Percentiles rank a stretch among this genome's conserved stretches.
Conservation (phyloP, 2,888 invertebrate species). For the Stramonita haemastoma region DNA sequence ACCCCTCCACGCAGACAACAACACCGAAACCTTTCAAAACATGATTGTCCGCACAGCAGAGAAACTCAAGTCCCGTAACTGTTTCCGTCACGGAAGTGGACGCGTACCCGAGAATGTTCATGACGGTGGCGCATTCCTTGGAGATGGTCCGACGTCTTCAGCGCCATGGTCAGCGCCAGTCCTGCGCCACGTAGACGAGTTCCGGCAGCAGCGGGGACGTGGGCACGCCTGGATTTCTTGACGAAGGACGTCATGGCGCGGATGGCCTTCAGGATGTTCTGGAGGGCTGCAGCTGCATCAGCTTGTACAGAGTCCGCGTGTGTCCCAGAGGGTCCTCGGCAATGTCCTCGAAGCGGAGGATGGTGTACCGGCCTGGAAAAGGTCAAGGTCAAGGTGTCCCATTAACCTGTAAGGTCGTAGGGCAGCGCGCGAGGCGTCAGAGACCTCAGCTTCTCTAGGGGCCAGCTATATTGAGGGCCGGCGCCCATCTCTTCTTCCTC, state of each 20-base stretch:
- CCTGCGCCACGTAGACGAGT: constrained; percentile 25
- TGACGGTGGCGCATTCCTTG: not conserved
- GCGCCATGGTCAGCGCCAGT: constrained; percentile 13
- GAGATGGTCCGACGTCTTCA: constrained; percentile 12
- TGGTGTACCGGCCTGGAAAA: constrained; percentile 9
- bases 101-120: constrained; percentile 30
- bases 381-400: no score
- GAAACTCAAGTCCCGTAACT: not conserved
- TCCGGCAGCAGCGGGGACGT: not conserved
- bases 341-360: constrained; percentile 37
- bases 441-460: no score
- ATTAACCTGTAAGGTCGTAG: no score
- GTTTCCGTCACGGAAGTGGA: not conserved
- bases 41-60: not conserved
- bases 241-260: not conserved
- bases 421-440: no score
- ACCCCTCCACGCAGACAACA: no score
- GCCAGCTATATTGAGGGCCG: no score
- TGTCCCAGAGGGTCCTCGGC: not conserved
- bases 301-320: constrained; percentile 11
- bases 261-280: not conserved
- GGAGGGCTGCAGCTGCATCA: not conserved
- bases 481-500: no score
- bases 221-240: not conserved
- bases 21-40: no score